Base-by-base conservation (phyloP, 2,888 invertebrate genomes). In the Himalopsyche tibetana region DNA sequence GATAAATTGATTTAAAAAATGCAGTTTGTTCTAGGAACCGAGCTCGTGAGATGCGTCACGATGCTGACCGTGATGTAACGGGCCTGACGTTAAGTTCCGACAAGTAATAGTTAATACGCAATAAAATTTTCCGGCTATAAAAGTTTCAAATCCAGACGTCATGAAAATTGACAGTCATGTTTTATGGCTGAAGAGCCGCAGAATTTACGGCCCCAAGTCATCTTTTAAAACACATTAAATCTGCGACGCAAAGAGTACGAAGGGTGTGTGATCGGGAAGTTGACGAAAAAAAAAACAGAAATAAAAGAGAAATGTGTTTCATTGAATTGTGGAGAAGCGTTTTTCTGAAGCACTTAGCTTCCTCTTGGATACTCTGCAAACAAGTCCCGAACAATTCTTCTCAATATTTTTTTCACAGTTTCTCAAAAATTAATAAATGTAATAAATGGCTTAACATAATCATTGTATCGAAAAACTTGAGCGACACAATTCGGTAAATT, bases 261-360 rank as follows among this genome's bases (percentile, higher is more conserved):
- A n/a, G 63, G 63, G 63, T 63, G 63, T 5, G 40, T 19, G 63
- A 63, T 63, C 63, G 63, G 63, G 28, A 63, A 63, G 63, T 63
- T 63, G 63, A 28, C 63, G 15, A 9, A 63, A 51, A 51, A 55
- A 55, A 63, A 63, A 63, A 63, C 63, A 63, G 63, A 63, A 63
- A 63, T 63, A 63, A 63, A 63, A 63, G 63, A 63, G 28, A 63
- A 63, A 63, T 63, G 63, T 63, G 19, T 63, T 63, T 28, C 63
- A 63, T 63, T 63, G 63, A 63, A 63, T 63, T 63, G 63, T 63
- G 63, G 6, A 63, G 5, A 63, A 63, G 28, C 63, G 63, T 63
- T 63, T 51, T 63, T 19, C 63, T 19, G 28, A 63, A 28, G 63
- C 63, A 63, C 63, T 63, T 63, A 0, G 5, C 63, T 63, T 63